Base-by-base conservation (phyloP, 2,113 vertebrate species). In the Bufo gargarizans region DNA sequence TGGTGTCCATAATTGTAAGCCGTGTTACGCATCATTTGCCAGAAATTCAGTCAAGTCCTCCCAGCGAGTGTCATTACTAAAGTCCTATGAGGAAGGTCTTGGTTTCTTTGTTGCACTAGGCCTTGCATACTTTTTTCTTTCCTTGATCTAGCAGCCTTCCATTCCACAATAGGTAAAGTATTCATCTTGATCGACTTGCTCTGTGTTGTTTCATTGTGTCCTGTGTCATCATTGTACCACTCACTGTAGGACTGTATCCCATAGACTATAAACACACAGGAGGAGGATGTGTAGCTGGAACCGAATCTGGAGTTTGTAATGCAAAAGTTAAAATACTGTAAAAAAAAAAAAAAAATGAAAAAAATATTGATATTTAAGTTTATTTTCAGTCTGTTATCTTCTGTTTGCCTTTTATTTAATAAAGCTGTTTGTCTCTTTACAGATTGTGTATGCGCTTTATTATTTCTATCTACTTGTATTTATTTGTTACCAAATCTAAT, bases 321-420 rank as follows among this genome's bases (percentile, higher is more conserved):
- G 55, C 72, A 89, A 88, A 77, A 84, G 80, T 72, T 74, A 82
- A 65, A 56, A 76, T 89, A 83, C 82, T 88, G 87, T 89, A 83
- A 78, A 83, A 65, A 88, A 80, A 47, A 59, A 45, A 74, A 33
- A 79, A 88, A 80, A 47, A 59, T 53, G 45, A 61, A 63, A 71
- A 19, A 77, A 19, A 80, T 33, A 81, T 19, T 81, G 56, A 22
- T 74, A 69, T 84, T 84, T 84, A 84, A 77, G 77, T 65, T 78
- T 63, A 33, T 77, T 89, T 88, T 82, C 81, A 82, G 92, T 90
- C 89, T 91, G 91, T 90, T 89, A 69, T 91, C 92, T 93, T 89
- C 90, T 93, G 93, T 91, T 95, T 86, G 85, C 93, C 95, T 94
- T 95, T 96, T 91, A 92, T 88, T 94, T 94, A 95, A 94, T 94